A percentile compares a stretch with the other conserved stretches of the same genome.
Evolutionary conservation across 2,113 vertebrate genomes (phyloP).

Genomic region (Poeciliopsis turrubarensis): DNA sequence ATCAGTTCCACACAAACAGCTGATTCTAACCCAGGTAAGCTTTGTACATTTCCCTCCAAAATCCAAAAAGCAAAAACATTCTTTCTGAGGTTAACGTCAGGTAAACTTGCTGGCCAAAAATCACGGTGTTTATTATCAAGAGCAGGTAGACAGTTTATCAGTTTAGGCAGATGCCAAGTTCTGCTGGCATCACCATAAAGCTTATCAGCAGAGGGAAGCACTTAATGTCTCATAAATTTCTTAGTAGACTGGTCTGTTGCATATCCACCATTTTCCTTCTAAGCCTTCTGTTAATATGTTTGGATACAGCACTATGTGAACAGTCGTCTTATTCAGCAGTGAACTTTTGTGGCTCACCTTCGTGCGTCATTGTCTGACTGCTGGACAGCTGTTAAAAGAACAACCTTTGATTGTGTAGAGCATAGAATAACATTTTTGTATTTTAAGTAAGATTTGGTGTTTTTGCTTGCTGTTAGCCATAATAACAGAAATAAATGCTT

Average conservation of each 20-base stretch:
- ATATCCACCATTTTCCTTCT: not conserved
- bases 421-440: too few species aligned
- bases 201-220: not conserved
- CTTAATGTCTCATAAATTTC: not conserved
- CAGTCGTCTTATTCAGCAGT: not conserved
- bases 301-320: not conserved
- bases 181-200: not conserved
- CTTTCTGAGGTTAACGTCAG: not conserved
- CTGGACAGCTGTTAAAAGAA: not conserved
- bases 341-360: not conserved
- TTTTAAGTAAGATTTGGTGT: too few species aligned
- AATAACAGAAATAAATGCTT: not conserved
- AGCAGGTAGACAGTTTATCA: not conserved
- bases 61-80: not conserved
- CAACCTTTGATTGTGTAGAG: too few species aligned
- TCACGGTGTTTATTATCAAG: not conserved
- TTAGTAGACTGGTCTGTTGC: not conserved
- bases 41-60: not conserved
- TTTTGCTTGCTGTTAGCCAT: not conserved
- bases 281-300: not conserved
- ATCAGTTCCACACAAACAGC: conserved; percentile 23
- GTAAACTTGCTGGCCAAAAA: not conserved
- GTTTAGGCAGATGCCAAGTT: not conserved
- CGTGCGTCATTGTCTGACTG: not conserved
- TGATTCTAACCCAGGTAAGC: conserved; percentile 53